Conservation (phyloP, 2,888 invertebrate species). For the Deroplatys truncata region DNA sequence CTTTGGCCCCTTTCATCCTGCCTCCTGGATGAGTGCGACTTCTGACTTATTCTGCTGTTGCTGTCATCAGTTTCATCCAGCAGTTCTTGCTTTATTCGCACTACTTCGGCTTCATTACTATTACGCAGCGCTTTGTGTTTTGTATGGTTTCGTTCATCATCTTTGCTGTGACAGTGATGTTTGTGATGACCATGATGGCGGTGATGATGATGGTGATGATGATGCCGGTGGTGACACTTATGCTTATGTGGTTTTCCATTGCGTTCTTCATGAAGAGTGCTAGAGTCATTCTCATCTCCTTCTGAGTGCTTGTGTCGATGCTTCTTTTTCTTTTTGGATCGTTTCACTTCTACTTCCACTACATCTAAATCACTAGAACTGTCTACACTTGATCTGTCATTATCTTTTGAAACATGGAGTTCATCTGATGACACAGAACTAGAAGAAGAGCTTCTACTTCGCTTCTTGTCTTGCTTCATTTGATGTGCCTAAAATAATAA, state of each 20-base stretch:
- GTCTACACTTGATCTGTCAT: background rate
- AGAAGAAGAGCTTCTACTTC: slow-evolving; percentile 3
- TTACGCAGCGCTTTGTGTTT: background rate
- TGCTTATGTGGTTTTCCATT: background rate
- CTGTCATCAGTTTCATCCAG: background rate
- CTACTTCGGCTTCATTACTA: background rate
- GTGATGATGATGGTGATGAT: background rate
- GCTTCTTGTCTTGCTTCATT: slow-evolving; percentile 7
- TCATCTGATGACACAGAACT: background rate
- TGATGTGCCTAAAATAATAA: background rate
- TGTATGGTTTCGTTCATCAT: background rate
- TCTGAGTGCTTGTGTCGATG: slow-evolving; percentile 3
- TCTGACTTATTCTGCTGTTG: background rate
- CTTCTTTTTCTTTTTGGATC: slow-evolving; percentile 20
- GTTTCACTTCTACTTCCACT: slow-evolving; percentile 5
- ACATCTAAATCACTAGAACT: slow-evolving; percentile 8
- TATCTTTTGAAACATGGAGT: slow-evolving; percentile 3
- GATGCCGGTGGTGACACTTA: background rate
- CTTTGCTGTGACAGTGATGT: background rate
- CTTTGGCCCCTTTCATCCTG: background rate
- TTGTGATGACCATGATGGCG: background rate
- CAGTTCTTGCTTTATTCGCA: slow-evolving; percentile 19
- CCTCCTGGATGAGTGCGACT: background rate
- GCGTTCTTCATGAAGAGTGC: background rate
- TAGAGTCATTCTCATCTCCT: slow-evolving; percentile 1